phyloP scores from a whole-genome alignment of 1,140 invertebrate genomes.

The Brachionus sp. region DNA sequence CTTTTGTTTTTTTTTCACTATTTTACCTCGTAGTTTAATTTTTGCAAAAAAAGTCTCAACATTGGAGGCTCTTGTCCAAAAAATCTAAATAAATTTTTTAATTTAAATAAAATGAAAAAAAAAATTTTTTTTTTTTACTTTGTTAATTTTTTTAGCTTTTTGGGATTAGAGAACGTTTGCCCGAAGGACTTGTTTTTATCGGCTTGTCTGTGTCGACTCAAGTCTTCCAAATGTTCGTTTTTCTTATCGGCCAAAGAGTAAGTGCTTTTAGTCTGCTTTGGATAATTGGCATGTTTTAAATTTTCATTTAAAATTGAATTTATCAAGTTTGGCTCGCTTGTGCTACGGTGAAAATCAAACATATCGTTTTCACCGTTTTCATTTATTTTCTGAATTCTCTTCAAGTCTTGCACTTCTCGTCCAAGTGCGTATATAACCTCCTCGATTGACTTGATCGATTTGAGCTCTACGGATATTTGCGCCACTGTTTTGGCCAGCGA shows the following conservation, averaged over 20 bases:
- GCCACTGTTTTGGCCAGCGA: slow-evolving; percentile 85
- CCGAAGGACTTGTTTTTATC: slow-evolving; percentile 58
- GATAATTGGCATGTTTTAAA: neutral
- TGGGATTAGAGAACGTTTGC: slow-evolving; percentile 69
- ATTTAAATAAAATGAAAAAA: neutral
- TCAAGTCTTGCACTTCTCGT: slow-evolving; percentile 73
- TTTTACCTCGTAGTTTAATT: slow-evolving; percentile 83
- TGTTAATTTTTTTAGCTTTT: slow-evolving; percentile 59
- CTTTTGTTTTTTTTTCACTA: neutral
- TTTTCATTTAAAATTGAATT: neutral
- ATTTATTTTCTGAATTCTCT: slow-evolving; percentile 62
- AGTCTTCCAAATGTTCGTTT: neutral
- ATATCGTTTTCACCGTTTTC: neutral
- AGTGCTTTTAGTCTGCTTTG: neutral
- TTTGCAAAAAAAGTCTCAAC: slow-evolving; percentile 80
- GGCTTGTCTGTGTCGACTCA: slow-evolving; percentile 51
- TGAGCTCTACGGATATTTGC: slow-evolving; percentile 84
- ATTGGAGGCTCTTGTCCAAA: slow-evolving; percentile 87
- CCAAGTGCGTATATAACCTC: slow-evolving; percentile 81
- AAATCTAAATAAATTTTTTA: slow-evolving; percentile 67
- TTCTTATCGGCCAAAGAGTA: slow-evolving; percentile 6
- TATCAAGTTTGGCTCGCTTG: slow-evolving; percentile 35
- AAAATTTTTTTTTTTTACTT: slow-evolving; percentile 53
- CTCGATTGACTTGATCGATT: slow-evolving; percentile 71
- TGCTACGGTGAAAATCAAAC: slow-evolving; percentile 43